Conservation (phyloP, 2,888 invertebrate genomes). For the Cremastobaeus sp. region DNA sequence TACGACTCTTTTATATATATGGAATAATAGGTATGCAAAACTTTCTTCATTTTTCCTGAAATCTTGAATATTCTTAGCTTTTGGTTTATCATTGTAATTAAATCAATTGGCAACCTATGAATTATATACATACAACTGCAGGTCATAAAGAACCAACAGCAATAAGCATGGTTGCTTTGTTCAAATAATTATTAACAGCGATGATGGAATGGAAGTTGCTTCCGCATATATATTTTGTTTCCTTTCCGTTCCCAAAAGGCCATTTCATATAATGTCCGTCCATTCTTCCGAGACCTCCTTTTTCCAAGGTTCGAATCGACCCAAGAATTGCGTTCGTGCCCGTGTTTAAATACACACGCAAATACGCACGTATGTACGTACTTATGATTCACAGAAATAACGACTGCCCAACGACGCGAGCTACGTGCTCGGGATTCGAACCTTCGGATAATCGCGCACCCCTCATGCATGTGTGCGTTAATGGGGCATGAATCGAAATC, state of each 20-base stretch:
- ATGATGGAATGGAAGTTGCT: no score
- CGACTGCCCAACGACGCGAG: conserved; percentile 42
- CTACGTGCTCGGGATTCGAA: conserved; percentile 53
- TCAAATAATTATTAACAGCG: no score
- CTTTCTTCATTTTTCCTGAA: no score
- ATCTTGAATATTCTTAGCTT: no score
- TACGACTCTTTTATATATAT: no score
- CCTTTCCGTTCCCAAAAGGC: conserved; percentile 25
- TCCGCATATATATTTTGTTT: not conserved
- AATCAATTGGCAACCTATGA: no score
- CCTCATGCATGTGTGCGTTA: conserved; percentile 44
- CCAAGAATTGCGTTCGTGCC: conserved; percentile 12
- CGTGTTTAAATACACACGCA: conserved; percentile 6
- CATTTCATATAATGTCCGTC: conserved; percentile 37
- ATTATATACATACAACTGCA: no score
- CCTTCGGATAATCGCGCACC: conserved; percentile 40
- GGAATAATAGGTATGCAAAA: no score
- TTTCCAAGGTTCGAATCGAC: conserved; percentile 37
- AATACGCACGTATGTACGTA: not conserved
- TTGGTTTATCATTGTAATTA: no score
- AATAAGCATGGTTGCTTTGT: no score
- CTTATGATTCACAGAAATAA: conserved; percentile 56
- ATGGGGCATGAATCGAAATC: conserved; percentile 60
- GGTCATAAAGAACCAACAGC: no score
- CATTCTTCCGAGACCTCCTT: conserved; percentile 54